These are phyloP conservation scores for Rhombomys opimus DNA, from an alignment of 2,113 vertebrate genomes.

Conservation along the genomic window DNA sequence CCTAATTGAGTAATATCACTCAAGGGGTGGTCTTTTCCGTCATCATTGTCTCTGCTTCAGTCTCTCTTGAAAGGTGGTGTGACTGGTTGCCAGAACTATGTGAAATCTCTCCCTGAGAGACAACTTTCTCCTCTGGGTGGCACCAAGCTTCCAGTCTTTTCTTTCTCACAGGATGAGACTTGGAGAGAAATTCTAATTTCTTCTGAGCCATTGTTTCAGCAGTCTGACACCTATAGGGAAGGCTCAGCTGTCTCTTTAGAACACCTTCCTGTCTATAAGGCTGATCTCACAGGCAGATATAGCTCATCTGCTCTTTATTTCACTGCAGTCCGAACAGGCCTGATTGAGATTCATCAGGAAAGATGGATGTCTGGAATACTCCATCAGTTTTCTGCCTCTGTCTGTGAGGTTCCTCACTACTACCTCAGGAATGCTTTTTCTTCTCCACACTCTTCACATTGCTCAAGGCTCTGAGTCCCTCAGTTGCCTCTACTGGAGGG, in stretches of 20 bases:
- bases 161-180: background rate
- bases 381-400: background rate
- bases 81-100: background rate
- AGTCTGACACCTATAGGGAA: background rate
- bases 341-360: background rate
- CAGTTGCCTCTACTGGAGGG: background rate
- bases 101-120: background rate
- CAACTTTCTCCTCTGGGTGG: background rate
- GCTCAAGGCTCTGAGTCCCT: fast-evolving
- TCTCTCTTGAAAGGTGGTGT: background rate
- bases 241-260: background rate
- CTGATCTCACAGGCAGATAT: background rate
- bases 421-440: background rate
- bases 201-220: background rate
- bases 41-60: background rate
- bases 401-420: background rate
- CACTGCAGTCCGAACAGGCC: background rate
- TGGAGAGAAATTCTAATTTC: background rate
- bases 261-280: background rate
- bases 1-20: background rate
- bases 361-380: background rate
- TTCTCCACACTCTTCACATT: fast-evolving
- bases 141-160: background rate
- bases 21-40: background rate
- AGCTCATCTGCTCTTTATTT: background rate